A percentile compares a stretch with the other conserved stretches of the same genome.
Evolutionary conservation across 2,797 vertebrate genomes (phyloP).

Genomic region (Mormyrops boulengeri): DNA sequence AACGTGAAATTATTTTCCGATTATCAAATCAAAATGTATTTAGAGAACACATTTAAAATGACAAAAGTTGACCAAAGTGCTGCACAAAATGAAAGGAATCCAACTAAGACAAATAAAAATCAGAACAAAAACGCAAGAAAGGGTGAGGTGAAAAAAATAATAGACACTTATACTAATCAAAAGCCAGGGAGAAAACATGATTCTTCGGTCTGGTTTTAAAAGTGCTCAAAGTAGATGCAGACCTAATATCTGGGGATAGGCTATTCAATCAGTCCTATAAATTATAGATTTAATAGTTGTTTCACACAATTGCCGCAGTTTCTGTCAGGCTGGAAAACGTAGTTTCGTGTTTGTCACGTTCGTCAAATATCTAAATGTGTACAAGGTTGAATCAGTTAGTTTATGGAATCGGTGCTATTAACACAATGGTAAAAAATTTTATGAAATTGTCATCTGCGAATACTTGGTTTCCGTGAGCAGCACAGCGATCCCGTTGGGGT

Average conservation of each 20-base stretch:
- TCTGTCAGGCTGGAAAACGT: background rate
- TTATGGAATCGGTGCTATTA: background rate
- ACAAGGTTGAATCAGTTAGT: background rate
- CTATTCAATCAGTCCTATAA: background rate
- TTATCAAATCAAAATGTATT: background rate
- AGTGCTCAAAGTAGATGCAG: background rate
- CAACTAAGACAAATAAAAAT: background rate
- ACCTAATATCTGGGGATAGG: background rate
- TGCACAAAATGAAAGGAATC: background rate
- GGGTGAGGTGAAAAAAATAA: background rate
- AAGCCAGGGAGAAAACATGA: background rate
- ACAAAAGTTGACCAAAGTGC: background rate
- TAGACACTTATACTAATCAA: background rate
- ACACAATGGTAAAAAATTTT: background rate
- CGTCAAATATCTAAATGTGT: background rate
- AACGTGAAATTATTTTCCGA: background rate
- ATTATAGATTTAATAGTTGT: background rate
- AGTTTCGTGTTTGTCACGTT: background rate
- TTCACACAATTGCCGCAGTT: background rate
- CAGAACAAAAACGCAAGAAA: background rate
- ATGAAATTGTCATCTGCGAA: background rate
- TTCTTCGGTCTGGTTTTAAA: background rate
- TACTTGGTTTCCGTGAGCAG: background rate
- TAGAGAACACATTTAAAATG: background rate
- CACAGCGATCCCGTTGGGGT: background rate